These are phyloP conservation scores for Hippocampus kuda DNA, from an alignment of 2,797 vertebrate species.

Conservation along the genomic window DNA sequence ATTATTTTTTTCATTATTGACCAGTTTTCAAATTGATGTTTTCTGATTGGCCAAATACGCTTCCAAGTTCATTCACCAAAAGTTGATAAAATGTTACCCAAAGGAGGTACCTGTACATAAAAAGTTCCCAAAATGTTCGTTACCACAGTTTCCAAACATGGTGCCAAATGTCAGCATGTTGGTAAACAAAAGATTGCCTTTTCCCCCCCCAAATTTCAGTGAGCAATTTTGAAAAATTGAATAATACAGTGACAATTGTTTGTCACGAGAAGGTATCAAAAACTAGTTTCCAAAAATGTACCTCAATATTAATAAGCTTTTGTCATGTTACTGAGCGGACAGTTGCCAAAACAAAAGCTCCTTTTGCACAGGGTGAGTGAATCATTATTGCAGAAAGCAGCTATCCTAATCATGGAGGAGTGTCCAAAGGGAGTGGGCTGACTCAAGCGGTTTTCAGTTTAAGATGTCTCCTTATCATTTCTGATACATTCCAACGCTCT, in stretches of 20 bases:
- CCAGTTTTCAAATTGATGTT: no score
- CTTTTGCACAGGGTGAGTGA: background rate
- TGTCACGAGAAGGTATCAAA: no score
- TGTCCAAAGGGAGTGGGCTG: background rate
- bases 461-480: slow-evolving; percentile 41
- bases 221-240: no score
- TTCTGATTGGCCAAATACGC: background rate
- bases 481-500: slow-evolving; percentile 58
- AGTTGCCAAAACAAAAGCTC: background rate
- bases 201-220: background rate
- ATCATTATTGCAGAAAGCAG: background rate
- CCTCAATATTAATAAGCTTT: background rate
- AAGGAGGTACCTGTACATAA: no score
- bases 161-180: no score
- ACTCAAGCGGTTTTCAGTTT: background rate
- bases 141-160: no score
- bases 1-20: background rate
- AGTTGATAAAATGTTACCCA: background rate
- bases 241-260: no score
- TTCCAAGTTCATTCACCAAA: background rate
- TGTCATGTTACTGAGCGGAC: background rate
- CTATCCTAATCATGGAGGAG: background rate
- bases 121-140: no score
- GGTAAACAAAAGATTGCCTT: no score
- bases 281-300: background rate